Evolutionary conservation across 2,797 vertebrate species (phyloP), one percentile per base, ranked within the genome.

Genomic region (Aphelocoma californica): DNA sequence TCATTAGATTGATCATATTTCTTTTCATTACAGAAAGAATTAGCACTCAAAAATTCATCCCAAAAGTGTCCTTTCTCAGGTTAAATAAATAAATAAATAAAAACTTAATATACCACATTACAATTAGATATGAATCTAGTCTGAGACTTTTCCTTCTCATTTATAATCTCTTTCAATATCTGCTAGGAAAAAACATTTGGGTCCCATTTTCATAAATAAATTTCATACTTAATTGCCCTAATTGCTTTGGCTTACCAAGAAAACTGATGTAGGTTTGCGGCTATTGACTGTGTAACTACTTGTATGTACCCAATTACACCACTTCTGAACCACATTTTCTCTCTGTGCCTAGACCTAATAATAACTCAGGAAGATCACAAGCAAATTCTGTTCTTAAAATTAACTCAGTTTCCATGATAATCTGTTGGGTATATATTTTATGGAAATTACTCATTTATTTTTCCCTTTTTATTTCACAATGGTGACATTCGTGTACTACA

Each of bases 351-450:
- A 92, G 75, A 72, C 69, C 81, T 96, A 96, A 88, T 92, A 95
- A 94, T 91, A 95, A 90, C 62, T 62, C 60, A 21, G 47, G 65
- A 91, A 90, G 80, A 95, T 94, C 78, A 86, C 48, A 91, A 85
- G 56, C 34, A 92, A 88, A 24, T 80, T 86, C 65, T 65, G 31
- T 80, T 94, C 93, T 81, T 85, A 93, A 95, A 95, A 95, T 93
- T 95, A 93, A 88, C 36, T 81, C 44, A 0, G 29, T 88, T 91
- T 91, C 90, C 60, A 81, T 78, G 7, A 94, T 95, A 90, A 89
- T 90, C 51, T 77, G 87, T 90, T 38, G 51, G 32, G 67, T 78
- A 69, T 81, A 69, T 65, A 58, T 90, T 93, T 86, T 71, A 79
- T 83, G 80, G 64, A 74, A 92, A 81, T 90, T 85, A 87, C 29